Conservation (phyloP, 1,140 invertebrate genomes). For the Papilio polyxenes region DNA sequence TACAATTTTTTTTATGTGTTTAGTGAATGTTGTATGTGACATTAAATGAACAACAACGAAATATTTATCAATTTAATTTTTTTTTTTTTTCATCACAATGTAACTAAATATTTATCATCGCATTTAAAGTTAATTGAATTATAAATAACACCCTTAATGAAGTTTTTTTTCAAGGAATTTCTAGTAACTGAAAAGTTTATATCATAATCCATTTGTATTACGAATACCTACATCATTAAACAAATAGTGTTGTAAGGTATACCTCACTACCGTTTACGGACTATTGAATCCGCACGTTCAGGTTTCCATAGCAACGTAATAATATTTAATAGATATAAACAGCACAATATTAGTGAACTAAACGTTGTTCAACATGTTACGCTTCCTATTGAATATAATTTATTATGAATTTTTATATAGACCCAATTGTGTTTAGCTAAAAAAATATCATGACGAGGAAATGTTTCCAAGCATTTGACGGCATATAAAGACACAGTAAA, state of each 20-base stretch:
- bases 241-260: neutral
- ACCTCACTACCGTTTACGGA: conserved; percentile 40
- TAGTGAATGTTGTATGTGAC: neutral
- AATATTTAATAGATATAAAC: conserved; percentile 1
- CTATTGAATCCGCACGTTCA: conserved; percentile 43
- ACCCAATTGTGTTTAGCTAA: neutral
- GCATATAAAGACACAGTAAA: too few species aligned
- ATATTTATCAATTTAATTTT: too few species aligned
- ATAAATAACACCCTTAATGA: too few species aligned
- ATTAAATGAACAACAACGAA: too few species aligned
- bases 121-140: too few species aligned
- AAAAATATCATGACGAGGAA: too few species aligned
- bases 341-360: neutral
- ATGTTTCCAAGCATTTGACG: too few species aligned
- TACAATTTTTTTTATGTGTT: neutral
- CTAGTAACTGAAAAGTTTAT: too few species aligned
- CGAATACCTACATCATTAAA: neutral
- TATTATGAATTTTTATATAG: neutral
- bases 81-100: too few species aligned
- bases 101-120: too few species aligned
- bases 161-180: too few species aligned
- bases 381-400: conserved; percentile 14
- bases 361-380: neutral
- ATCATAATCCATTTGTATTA: neutral
- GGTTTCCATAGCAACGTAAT: neutral